Conservation (phyloP, 2,797 vertebrate species). For the Schizothorax lantsangensis region DNA sequence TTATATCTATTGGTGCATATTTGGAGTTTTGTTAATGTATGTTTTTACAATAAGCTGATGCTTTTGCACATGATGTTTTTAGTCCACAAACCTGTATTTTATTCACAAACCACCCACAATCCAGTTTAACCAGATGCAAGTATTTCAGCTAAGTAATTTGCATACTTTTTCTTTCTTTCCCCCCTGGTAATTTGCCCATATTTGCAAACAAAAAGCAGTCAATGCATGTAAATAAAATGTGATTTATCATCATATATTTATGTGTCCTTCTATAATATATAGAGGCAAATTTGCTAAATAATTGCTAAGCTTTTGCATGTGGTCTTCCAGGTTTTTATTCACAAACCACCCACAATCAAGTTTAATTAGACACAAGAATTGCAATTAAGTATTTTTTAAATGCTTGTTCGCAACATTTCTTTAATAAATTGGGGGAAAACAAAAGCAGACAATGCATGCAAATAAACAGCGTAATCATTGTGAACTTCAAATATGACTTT, state of each 20-base stretch:
- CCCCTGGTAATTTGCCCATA: background rate
- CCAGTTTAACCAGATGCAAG: background rate
- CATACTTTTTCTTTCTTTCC: background rate
- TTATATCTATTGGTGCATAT: background rate
- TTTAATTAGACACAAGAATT: background rate
- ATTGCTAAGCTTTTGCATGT: background rate
- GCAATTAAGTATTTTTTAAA: background rate
- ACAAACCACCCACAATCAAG: background rate
- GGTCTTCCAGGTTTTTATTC: background rate
- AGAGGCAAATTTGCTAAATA: background rate
- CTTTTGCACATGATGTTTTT: background rate
- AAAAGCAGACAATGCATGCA: background rate
- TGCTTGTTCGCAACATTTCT: background rate
- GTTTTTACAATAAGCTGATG: background rate
- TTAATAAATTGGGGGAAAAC: background rate
- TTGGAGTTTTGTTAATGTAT: background rate
- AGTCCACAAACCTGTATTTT: background rate
- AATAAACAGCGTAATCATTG: background rate
- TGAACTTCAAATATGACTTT: background rate
- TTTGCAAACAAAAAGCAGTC: background rate
- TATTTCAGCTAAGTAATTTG: background rate
- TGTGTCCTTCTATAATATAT: background rate
- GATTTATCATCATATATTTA: background rate
- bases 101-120: background rate
- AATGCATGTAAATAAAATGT: background rate